A percentile compares a stretch with the other conserved stretches of the same genome.
These are phyloP conservation scores for Grallaria varia DNA, from an alignment of 2,113 vertebrate species.

Conservation along the genomic window DNA sequence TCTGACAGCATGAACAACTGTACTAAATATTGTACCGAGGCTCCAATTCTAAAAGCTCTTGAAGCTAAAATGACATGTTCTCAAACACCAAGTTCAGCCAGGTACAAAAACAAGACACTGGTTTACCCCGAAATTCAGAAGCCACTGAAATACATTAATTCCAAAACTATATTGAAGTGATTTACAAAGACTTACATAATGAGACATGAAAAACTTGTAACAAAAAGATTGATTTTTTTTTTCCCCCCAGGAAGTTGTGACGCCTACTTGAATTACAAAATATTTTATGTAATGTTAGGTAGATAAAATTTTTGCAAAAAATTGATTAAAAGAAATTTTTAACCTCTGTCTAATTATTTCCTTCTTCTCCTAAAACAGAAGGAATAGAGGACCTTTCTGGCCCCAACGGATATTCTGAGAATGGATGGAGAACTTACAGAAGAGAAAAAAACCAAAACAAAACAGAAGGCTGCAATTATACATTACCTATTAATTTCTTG, in stretches of 20 bases:
- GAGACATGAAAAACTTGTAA: background rate
- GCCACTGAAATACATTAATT: background rate
- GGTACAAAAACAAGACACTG: background rate
- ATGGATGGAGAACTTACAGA: background rate
- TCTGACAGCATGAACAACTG: background rate
- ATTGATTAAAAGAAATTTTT: background rate
- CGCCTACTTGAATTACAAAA: background rate
- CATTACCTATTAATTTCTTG: background rate
- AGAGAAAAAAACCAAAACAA: background rate
- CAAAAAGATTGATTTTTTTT: fast-evolving
- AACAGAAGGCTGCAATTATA: background rate
- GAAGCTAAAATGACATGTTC: background rate
- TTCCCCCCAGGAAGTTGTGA: background rate
- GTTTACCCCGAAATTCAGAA: background rate
- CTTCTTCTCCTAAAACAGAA: background rate
- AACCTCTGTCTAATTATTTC: background rate
- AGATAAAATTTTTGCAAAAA: background rate
- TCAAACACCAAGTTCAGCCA: background rate
- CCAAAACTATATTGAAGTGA: background rate
- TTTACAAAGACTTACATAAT: background rate
- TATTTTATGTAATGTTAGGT: background rate
- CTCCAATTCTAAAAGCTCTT: background rate
- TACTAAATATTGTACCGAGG: background rate
- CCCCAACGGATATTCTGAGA: background rate
- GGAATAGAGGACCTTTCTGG: background rate